Conservation (phyloP, 2,888 invertebrate species). For the Agrotis exclamationis region DNA sequence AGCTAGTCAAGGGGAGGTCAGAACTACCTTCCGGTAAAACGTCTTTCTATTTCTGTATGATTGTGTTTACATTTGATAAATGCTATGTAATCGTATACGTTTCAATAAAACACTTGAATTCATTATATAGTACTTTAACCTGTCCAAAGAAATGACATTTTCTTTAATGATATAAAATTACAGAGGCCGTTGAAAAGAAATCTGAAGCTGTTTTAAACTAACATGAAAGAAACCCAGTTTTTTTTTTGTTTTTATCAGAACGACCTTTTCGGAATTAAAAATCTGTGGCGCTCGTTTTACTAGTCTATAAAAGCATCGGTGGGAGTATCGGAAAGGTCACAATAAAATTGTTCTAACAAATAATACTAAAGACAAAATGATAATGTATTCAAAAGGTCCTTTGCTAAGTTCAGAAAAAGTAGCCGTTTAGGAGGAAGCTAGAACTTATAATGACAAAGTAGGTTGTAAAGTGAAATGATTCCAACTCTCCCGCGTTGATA, state of each 20-base stretch:
- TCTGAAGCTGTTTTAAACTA: not conserved
- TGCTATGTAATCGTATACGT: not conserved
- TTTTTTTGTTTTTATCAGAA: constrained; percentile 3
- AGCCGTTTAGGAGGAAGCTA: constrained; percentile 56
- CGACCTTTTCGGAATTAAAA: constrained; percentile 16
- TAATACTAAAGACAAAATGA: constrained; percentile 48
- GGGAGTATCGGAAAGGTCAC: constrained; percentile 1
- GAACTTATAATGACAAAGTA: constrained; percentile 74
- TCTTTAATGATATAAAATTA: not conserved
- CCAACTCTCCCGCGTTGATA: constrained; percentile 74
- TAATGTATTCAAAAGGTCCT: constrained; percentile 58
- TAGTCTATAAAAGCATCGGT: constrained; percentile 1
- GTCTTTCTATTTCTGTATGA: not conserved
- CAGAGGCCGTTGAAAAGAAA: not conserved
- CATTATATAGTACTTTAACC: not conserved
- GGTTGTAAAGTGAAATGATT: constrained; percentile 78
- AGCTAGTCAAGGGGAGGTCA: not conserved
- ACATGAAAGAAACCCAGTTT: not conserved
- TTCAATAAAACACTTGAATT: constrained; percentile 7
- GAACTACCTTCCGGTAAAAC: not conserved
- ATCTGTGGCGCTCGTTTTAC: constrained; percentile 1
- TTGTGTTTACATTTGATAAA: not conserved
- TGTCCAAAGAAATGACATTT: not conserved
- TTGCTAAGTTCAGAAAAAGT: constrained; percentile 48
- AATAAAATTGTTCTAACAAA: constrained; percentile 45